Percentiles rank a stretch among this genome's conserved stretches.
These are phyloP conservation scores for Sepiola atlantica DNA, from an alignment of 2,888 invertebrate genomes.

Conservation along the genomic window DNA sequence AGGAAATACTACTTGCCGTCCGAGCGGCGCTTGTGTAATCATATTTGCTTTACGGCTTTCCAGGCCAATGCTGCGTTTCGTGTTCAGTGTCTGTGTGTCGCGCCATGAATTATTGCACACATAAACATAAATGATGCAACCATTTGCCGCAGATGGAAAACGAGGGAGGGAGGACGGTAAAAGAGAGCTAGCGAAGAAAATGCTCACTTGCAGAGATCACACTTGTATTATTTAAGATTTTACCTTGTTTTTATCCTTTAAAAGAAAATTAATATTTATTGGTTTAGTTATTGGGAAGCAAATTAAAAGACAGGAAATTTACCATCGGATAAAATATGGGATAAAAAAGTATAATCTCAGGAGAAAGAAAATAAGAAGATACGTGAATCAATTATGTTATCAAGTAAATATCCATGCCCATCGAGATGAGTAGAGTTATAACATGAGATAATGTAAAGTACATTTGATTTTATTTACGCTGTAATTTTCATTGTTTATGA, in stretches of 20 bases:
- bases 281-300: not conserved
- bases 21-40: not conserved
- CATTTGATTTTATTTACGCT: too few relatives aligned
- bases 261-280: not conserved
- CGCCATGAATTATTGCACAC: not conserved
- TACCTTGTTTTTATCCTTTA: not conserved
- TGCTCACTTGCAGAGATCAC: not conserved
- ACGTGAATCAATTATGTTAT: too few relatives aligned
- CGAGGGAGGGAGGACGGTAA: not conserved
- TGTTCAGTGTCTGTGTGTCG: not conserved
- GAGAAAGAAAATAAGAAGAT: too few relatives aligned
- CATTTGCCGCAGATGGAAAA: not conserved
- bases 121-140: not conserved
- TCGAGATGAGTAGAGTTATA: too few relatives aligned
- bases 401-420: too few relatives aligned
- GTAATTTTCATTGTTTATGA: too few relatives aligned
- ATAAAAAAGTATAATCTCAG: not conserved
- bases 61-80: not conserved
- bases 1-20: not conserved
- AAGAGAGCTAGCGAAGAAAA: not conserved
- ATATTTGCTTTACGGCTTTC: constrained; percentile 5
- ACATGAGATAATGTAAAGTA: too few relatives aligned
- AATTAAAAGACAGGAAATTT: not conserved
- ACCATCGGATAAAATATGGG: not conserved
- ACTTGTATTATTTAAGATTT: not conserved